Evolutionary conservation across 2,888 invertebrate species (phyloP), one percentile per base, ranked within the genome.

Genomic region (Ceraclea dissimilis): DNA sequence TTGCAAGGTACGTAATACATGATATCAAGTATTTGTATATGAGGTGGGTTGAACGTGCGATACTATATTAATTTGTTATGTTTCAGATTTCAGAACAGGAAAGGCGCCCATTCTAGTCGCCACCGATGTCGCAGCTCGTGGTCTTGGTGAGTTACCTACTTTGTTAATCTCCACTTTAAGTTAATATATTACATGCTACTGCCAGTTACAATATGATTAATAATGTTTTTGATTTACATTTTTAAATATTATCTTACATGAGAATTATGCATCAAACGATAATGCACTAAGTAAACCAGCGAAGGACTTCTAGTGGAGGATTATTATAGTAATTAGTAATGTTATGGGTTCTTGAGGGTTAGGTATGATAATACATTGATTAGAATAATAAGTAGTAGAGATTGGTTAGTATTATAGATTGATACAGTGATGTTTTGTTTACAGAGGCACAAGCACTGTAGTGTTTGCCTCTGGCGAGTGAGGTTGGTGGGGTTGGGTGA

Each of bases 101-200:
- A 86, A 88, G 75, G 86, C 88, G 60, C 89, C 90, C 55, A 93
- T 95, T 71, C 80, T 95, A 66, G 90, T 95, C 62, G 95, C 95
- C 63, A 95, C 95, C 44, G 95, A 95, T 74, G 95, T 95, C 63
- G 95, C 95, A 58, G 93, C 94, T 51, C 80, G 94, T 70, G 93
- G 94, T 67, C 79, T 94, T 79, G 93, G 93, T 93, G 81, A 75
- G 88, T 82, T 20, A 16, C 46, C n/a, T n/a, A n/a, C n/a, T n/a
- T n/a, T n/a, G n/a, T n/a, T 10, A 19, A 43, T n/a, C 19, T 48
- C 20, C 48, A 20, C 33, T 26, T 47, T 47, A 46, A 17, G 18
- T 33, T 31, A 22, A 11, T 33, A 16, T 46, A 17, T 46, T 19
- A 17, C 18, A 18, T 50, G 11, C 20, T 33, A 2, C 34, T 10